A percentile compares a stretch with the other conserved stretches of the same genome.
phyloP scores from a whole-genome alignment of 2,797 vertebrate species.

The Poecilia picta region DNA sequence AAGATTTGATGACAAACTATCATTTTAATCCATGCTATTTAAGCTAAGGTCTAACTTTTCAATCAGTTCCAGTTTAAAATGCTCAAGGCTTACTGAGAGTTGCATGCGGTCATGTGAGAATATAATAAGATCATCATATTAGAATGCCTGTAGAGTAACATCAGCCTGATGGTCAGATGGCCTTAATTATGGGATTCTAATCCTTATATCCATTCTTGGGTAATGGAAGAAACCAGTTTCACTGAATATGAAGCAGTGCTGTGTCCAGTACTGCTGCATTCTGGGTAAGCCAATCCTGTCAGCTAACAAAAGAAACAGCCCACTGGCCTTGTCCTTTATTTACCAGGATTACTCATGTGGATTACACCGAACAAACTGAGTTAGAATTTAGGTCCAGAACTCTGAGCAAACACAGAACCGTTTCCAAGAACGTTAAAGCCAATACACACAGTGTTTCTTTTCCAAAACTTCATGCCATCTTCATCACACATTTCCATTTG shows the following conservation, averaged over 20 bases:
- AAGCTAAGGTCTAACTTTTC: not conserved
- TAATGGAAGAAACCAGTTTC: constrained; percentile 58
- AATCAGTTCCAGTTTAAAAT: constrained; percentile 10
- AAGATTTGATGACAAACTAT: constrained; percentile 13
- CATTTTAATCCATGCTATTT: not conserved
- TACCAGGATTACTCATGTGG: constrained; percentile 46
- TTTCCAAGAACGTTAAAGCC: constrained; percentile 29
- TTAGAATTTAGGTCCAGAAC: constrained; percentile 41
- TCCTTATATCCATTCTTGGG: constrained; percentile 64
- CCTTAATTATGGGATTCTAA: constrained; percentile 55
- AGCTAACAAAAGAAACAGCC: constrained; percentile 43
- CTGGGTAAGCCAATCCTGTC: constrained; percentile 47
- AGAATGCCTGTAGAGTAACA: constrained; percentile 19
- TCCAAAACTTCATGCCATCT: constrained; percentile 23
- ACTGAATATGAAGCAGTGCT: constrained; percentile 49
- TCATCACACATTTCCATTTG: constrained; percentile 36
- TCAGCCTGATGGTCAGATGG: constrained; percentile 53
- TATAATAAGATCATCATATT: constrained; percentile 38
- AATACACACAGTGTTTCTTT: constrained; percentile 21
- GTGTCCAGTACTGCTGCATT: constrained; percentile 41
- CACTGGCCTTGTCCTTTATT: constrained; percentile 55
- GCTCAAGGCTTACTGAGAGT: not conserved
- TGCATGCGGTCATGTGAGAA: constrained; percentile 23
- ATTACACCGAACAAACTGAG: constrained; percentile 29
- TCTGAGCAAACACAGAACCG: constrained; percentile 49